A percentile compares a stretch with the other conserved stretches of the same genome.
Conservation (phyloP, 2,888 invertebrate species). For the Hirtodrosophila histrioides region DNA sequence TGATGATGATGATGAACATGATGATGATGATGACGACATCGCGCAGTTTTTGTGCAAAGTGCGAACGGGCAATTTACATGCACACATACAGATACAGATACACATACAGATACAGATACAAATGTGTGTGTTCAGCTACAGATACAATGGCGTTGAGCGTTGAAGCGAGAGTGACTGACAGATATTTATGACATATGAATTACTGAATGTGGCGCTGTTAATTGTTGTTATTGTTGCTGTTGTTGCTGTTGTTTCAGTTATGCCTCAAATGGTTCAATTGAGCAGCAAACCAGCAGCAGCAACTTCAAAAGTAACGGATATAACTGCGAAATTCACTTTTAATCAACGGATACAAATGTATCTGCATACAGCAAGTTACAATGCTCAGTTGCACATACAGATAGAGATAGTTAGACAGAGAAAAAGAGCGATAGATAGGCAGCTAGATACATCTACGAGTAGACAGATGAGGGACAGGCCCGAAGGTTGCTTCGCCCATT, state of each 20-base stretch:
- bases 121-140: constrained; percentile 34
- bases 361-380: constrained; percentile 2
- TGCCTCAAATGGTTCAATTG: constrained; percentile 72
- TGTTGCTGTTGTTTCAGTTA: constrained; percentile 35
- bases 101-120: constrained; percentile 16
- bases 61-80: constrained; percentile 61
- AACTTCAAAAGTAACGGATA: constrained; percentile 71
- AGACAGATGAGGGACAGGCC: no score
- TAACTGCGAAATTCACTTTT: constrained; percentile 50
- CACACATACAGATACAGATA: constrained; percentile 25
- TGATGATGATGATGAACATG: constrained; percentile 26
- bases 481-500: constrained; percentile 40
- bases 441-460: no score
- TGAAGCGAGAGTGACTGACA: constrained; percentile 54
- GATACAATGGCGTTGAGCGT: constrained; percentile 20
- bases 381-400: no score
- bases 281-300: constrained; percentile 35
- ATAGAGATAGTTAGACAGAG: no score
- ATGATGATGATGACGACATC: constrained; percentile 55
- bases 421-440: no score
- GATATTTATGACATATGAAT: constrained; percentile 77
- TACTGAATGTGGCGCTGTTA: constrained; percentile 63
- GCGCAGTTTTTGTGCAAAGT: constrained; percentile 62
- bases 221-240: constrained; percentile 51
- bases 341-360: constrained; percentile 49